These are phyloP conservation scores for Nerophis lumbriciformis DNA, from an alignment of 2,113 vertebrate genomes.

Conservation along the genomic window DNA sequence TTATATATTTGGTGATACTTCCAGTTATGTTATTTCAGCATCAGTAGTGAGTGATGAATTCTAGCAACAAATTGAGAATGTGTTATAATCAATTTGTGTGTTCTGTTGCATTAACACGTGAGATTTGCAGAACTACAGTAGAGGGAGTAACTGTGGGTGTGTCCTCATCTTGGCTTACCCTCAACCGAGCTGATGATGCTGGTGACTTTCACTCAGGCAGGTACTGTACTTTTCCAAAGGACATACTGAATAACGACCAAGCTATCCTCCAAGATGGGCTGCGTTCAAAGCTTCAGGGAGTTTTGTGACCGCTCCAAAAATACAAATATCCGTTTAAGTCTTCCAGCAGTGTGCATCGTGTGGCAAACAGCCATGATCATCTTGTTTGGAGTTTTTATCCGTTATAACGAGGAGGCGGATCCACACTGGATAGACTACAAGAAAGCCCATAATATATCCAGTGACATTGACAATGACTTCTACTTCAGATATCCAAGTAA, in stretches of 20 bases:
- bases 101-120: background rate
- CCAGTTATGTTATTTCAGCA: no score
- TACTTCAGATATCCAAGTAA: slow-evolving; percentile 98
- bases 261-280: slow-evolving; percentile 55
- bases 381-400: slow-evolving; percentile 88
- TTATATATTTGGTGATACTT: no score
- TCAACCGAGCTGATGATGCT: slow-evolving; percentile 23
- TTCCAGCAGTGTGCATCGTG: slow-evolving; percentile 80
- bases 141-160: slow-evolving; percentile 44
- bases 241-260: background rate
- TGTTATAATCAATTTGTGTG: no score
- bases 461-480: slow-evolving; percentile 87
- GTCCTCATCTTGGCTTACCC: slow-evolving; percentile 21
- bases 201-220: background rate
- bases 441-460: slow-evolving; percentile 62
- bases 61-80: no score
- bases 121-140: background rate
- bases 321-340: slow-evolving; percentile 77
- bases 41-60: no score
- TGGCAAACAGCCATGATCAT: slow-evolving; percentile 86
- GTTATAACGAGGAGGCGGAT: slow-evolving; percentile 74
- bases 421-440: slow-evolving; percentile 71
- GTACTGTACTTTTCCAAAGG: slow-evolving; percentile 4
- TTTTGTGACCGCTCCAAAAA: slow-evolving; percentile 71
- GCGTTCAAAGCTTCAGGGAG: slow-evolving; percentile 53